phyloP scores from a whole-genome alignment of 2,797 vertebrate genomes.

The Gymnoscopelus braueri region DNA sequence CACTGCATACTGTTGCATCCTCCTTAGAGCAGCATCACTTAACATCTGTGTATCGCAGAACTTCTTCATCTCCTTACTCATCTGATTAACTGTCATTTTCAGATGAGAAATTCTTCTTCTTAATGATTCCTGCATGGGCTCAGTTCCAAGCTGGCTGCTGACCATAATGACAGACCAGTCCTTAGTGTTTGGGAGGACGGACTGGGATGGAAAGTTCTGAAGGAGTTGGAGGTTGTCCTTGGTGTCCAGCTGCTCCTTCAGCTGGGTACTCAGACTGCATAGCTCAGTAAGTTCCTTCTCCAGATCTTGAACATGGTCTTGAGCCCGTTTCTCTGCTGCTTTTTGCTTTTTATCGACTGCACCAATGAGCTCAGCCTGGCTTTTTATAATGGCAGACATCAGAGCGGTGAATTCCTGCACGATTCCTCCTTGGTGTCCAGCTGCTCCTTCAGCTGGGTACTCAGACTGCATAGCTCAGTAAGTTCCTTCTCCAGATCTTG shows the following conservation, averaged over 20 bases:
- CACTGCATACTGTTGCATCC: slow-evolving; percentile 33
- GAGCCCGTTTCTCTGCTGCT: slow-evolving; percentile 35
- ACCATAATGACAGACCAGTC: slow-evolving; percentile 32
- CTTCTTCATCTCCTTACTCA: slow-evolving; percentile 20
- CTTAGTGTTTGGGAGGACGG: slow-evolving; percentile 1
- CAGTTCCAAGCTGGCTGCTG: slow-evolving; percentile 6
- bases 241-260: slow-evolving; percentile 43
- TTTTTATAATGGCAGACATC: slow-evolving; percentile 41
- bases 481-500: slow-evolving; percentile 47
- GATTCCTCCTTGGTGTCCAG: slow-evolving; percentile 22
- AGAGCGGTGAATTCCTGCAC: slow-evolving; percentile 29
- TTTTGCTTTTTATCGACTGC: slow-evolving; percentile 51
- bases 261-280: not conserved
- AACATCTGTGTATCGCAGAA: not conserved
- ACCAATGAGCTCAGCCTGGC: slow-evolving; percentile 20
- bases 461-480: slow-evolving; percentile 2
- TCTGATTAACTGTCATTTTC: slow-evolving; percentile 10
- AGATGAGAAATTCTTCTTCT: slow-evolving; percentile 30
- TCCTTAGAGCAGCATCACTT: not conserved
- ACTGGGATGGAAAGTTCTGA: not conserved
- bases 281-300: slow-evolving; percentile 51
- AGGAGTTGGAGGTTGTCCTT: slow-evolving; percentile 52
- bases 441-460: slow-evolving; percentile 32
- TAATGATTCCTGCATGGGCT: slow-evolving; percentile 10
- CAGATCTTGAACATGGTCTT: slow-evolving; percentile 10